These are phyloP conservation scores for Pelochelys cantorii DNA, from an alignment of 2,797 vertebrate species.

Conservation along the genomic window DNA sequence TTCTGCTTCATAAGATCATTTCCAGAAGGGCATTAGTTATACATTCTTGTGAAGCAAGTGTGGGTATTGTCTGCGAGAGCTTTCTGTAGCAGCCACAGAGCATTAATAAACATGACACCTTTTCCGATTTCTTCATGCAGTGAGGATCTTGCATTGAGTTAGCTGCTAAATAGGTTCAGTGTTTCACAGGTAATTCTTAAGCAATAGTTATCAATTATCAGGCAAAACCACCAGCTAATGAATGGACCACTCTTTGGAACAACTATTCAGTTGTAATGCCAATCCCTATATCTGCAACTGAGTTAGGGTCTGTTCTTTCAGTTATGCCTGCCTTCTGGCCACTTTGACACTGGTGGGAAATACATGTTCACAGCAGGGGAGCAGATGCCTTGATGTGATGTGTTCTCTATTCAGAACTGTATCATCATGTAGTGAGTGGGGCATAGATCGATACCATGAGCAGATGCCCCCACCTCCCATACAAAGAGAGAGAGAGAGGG, in stretches of 20 bases:
- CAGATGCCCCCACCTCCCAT: not conserved
- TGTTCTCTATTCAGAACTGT: not conserved
- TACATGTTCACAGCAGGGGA: not conserved
- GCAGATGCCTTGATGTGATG: not conserved
- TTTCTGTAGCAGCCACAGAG: not conserved
- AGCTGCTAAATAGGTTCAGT: not conserved
- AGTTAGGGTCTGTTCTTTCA: not conserved
- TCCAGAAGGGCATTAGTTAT: slow-evolving; percentile 35
- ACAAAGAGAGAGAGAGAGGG: no score
- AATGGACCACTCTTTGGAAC: slow-evolving; percentile 1
- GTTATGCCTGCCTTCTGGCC: not conserved
- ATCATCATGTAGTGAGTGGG: not conserved
- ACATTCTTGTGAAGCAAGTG: slow-evolving; percentile 24
- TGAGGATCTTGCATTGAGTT: slow-evolving; percentile 27
- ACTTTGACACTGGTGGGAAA: accelerated
- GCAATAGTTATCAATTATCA: not conserved
- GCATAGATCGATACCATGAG: not conserved
- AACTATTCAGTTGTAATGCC: not conserved
- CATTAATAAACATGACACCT: slow-evolving; percentile 38
- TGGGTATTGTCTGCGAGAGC: slow-evolving; percentile 11
- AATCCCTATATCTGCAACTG: not conserved
- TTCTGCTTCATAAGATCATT: slow-evolving; percentile 45
- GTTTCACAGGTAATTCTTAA: not conserved
- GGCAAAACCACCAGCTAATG: slow-evolving; percentile 9
- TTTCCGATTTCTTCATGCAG: not conserved